Base-by-base conservation (phyloP, 2,888 invertebrate species). In the Temnothorax unifasciatus region DNA sequence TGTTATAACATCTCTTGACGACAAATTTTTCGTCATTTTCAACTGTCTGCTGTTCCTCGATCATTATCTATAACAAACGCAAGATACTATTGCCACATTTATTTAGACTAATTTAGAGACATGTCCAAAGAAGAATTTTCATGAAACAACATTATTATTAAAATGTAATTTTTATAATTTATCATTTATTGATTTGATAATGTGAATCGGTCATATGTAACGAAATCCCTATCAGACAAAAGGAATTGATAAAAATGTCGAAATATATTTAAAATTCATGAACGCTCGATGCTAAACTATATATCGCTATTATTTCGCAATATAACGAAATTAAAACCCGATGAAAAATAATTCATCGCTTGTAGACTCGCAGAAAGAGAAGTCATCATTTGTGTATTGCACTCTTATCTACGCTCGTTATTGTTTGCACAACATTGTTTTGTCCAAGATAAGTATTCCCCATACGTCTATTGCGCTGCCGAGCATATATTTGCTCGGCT, bases 401-500 rank as follows among this genome's bases (percentile, higher is more conserved):
- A n/a, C 44, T 85, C 89, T 93, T 93, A 93, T 93, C 92, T 87
- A 79, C 41, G 85, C 85, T 85, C 88, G 79, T 90, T 91, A 88
- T 90, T 92, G 86, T 93, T 93, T 92, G 90, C 90, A 85, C 90
- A 89, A 91, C 87, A 88, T 85, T 92, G 87, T 93, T 92, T 90
- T 91, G 89, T 86, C 82, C 83, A 82, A 83, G 93, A 93, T 93
- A 93, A 93, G 89, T 86, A 75, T 71, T 69, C 75, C 54, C 85
- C 87, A 83, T 84, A 77, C 87, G 84, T 84, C 87, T 87, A 87
- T 90, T 88, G 86, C 88, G 86, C 79, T 77, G 83, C 84, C 86
- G 66, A 66, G 54, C 83, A 77, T 88, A 86, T 90, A 87, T 92
- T 90, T 91, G 74, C 89, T 85, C 83, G 81, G 64, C 77, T 86